These are phyloP conservation scores for Boulengerochromis microlepis DNA, from an alignment of 2,113 vertebrate genomes.

Conservation along the genomic window DNA sequence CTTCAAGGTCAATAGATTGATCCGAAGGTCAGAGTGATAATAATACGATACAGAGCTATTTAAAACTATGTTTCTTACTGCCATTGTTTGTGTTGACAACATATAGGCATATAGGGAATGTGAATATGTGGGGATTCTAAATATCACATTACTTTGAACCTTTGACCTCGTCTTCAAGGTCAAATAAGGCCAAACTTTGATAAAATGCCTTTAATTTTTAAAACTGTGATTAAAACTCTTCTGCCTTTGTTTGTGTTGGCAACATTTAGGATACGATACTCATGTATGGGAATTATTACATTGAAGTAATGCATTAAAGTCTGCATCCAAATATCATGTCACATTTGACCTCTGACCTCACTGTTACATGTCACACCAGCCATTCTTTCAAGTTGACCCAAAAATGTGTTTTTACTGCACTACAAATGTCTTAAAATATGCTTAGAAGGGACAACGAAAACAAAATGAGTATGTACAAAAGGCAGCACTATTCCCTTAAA, in stretches of 20 bases:
- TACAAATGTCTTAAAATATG: background rate
- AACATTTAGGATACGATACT: background rate
- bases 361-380: background rate
- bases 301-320: background rate
- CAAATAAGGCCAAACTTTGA: background rate
- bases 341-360: background rate
- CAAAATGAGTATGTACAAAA: background rate
- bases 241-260: background rate
- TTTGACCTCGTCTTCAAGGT: background rate
- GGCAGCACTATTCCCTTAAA: background rate
- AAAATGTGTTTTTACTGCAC: background rate
- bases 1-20: background rate
- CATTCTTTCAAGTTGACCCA: background rate
- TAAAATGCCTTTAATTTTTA: background rate
- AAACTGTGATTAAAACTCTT: background rate
- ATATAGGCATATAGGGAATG: background rate
- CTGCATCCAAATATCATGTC: background rate
- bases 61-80: background rate
- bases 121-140: background rate
- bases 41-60: background rate
- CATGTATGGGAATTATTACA: background rate
- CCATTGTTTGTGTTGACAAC: background rate
- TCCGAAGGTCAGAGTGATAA: background rate
- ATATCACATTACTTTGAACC: background rate
- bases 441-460: rapidly evolving